Evolutionary conservation across 2,797 vertebrate genomes (phyloP).

Genomic region (Vultur gryphus): DNA sequence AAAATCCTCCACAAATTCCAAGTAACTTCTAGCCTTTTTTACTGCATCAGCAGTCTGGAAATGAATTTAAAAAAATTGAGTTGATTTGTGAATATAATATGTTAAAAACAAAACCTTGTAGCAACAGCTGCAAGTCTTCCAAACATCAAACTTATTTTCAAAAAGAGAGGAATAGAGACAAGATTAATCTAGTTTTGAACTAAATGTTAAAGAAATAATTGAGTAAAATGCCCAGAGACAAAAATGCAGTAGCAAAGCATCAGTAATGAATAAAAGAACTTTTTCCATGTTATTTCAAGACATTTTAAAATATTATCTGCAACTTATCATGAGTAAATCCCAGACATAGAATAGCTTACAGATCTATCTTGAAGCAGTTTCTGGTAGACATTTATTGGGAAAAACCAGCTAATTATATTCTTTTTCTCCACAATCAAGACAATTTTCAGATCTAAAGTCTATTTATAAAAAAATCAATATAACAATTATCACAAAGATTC

Average conservation of each 20-base stretch:
- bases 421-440: neutral
- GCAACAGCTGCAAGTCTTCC: neutral
- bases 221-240: neutral
- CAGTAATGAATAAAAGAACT: neutral
- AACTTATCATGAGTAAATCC: neutral
- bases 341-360: neutral
- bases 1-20: constrained; percentile 97
- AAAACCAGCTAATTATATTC: neutral
- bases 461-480: neutral
- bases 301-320: neutral
- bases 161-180: neutral
- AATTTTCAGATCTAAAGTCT: neutral
- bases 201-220: neutral
- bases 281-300: neutral
- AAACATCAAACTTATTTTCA: neutral
- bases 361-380: neutral
- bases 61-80: neutral
- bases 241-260: neutral
- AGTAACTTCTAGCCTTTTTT: constrained; percentile 90
- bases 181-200: neutral
- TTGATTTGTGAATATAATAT: neutral
- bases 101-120: constrained; percentile 15
- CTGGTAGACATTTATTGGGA: neutral
- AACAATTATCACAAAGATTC: neutral
- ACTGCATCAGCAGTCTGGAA: constrained; percentile 90